These are phyloP conservation scores for Cyrtonyx montezumae DNA, from an alignment of 2,113 vertebrate species.

Conservation along the genomic window DNA sequence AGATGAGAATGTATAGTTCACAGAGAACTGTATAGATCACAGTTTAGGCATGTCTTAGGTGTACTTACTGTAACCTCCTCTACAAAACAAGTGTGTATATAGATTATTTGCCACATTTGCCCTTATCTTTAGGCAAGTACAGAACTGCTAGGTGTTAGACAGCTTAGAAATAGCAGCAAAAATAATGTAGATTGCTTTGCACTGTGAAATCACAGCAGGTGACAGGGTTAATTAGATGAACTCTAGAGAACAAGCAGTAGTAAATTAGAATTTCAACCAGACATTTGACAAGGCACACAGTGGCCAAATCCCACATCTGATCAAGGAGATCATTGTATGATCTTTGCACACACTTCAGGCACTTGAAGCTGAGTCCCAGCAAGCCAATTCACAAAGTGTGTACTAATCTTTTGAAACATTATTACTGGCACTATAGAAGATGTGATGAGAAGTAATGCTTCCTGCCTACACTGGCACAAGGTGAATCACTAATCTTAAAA, in stretches of 20 bases:
- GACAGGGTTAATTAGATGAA: constrained; percentile 1
- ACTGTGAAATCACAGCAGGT: constrained; percentile 19
- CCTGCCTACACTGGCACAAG: accelerated
- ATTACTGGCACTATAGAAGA: neutral
- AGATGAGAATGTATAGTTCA: neutral
- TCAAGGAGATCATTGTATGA: neutral
- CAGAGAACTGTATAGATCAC: neutral
- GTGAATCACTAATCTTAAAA: neutral
- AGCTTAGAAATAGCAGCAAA: neutral
- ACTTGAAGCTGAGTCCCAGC: neutral
- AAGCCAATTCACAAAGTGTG: neutral
- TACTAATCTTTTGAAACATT: neutral
- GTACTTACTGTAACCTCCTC: neutral
- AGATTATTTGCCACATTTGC: neutral
- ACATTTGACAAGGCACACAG: neutral
- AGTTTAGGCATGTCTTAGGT: neutral
- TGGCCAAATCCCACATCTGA: neutral
- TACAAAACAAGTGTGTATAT: neutral
- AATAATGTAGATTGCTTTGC: constrained; percentile 7
- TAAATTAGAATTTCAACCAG: neutral
- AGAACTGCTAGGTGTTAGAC: constrained; percentile 1
- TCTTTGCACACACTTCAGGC: neutral
- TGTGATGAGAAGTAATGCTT: neutral
- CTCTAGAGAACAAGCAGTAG: neutral
- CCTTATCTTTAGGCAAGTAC: neutral